Evolutionary conservation across 1,140 invertebrate genomes (phyloP), one percentile per base, ranked within the genome.

Genomic region (Himalopsyche phryganea): DNA sequence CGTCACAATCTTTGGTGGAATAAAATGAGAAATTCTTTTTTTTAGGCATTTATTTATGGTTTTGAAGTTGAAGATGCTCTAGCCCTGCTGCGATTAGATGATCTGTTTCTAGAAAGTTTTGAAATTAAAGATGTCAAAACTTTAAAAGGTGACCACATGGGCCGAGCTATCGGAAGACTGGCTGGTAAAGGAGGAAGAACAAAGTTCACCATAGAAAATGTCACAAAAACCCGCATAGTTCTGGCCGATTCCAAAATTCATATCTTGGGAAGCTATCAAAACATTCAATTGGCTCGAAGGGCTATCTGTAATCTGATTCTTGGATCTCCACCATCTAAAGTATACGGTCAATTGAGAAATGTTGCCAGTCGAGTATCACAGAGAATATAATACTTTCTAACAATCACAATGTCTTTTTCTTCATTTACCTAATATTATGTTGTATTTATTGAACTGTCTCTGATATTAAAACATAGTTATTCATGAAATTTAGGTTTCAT

Each of bases 191-290:
- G 94, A 56, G 98, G 97, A 15, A 85, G 92, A 59, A 99, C 95
- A 2, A 99, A 98, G 71, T 98, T 93, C 68, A 98, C 96, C 1
- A 98, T 99, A 69, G 97, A 99, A 80, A 99, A 99, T 78, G 93
- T 92, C 0, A 99, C 97, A 7, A 98, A 98, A 78, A 98, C 96
- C 0, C 86, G 98, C 75, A 98, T 99, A 67, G 93, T 99, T 15
- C 74, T 99, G 49, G 96, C 96, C 38, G 96, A 98, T 69, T 86
- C 83, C 58, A 98, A 97, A 83, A 91, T 99, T 63, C 96, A 99
- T 73, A 93, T 99, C 55, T 79, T 99, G 40, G 98, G 98, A 35
- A 96, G 96, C 60, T 99, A 89, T 76, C 92, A 98, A 77, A 99
- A 98, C 73, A 98, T 99, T 60, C 89, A 94, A 66, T 71, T 97